Conservation (phyloP, 2,113 vertebrate genomes). For the Pseudorhombus dupliciocellatus region DNA sequence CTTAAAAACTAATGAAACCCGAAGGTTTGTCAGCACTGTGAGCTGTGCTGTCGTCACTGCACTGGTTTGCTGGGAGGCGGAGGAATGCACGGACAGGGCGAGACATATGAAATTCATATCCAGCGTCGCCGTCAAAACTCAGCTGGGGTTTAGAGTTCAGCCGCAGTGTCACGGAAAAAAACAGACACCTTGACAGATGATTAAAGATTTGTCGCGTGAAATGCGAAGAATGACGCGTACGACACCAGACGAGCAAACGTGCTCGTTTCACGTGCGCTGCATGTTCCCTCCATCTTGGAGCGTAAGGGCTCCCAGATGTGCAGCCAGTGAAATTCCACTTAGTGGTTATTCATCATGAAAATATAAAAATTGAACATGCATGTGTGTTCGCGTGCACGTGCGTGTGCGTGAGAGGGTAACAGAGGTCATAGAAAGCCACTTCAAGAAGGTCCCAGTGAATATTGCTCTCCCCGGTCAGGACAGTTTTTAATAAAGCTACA, state of each 20-base stretch:
- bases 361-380: conserved; percentile 28
- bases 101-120: conserved; percentile 63
- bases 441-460: conserved; percentile 33
- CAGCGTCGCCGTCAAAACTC: conserved; percentile 28
- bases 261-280: conserved; percentile 43
- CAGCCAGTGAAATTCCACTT: conserved; percentile 55
- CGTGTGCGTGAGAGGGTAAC: conserved; percentile 26
- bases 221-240: conserved; percentile 41
- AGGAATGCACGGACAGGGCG: conserved; percentile 46
- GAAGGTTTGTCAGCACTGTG: conserved; percentile 14
- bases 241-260: conserved; percentile 22
- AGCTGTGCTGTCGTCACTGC: conserved; percentile 1
- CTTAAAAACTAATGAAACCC: conserved; percentile 20
- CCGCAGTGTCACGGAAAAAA: conserved; percentile 50
- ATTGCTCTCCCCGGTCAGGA: not conserved
- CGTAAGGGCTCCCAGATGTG: conserved; percentile 74
- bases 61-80: conserved; percentile 16
- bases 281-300: conserved; percentile 43
- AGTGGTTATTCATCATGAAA: conserved; percentile 65
- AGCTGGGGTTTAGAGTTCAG: conserved; percentile 48
- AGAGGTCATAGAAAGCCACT: conserved; percentile 44
- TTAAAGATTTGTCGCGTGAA: conserved; percentile 59
- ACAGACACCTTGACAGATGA: conserved; percentile 65
- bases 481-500: conserved; percentile 40
- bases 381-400: conserved; percentile 14